phyloP scores from a whole-genome alignment of 2,888 invertebrate genomes.

The Pachliopta kotzebuea region DNA sequence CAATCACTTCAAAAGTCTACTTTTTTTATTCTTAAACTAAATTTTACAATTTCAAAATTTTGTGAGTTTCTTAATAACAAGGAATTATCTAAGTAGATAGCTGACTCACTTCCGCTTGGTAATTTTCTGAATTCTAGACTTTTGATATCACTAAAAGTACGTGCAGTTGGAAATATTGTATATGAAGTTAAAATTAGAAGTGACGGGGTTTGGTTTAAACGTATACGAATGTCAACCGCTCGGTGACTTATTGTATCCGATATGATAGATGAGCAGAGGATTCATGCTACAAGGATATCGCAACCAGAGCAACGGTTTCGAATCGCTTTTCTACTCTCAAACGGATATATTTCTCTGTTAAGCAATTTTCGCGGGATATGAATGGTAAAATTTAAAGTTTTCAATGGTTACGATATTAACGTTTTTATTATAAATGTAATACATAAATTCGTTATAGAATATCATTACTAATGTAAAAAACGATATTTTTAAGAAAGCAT shows the following conservation, averaged over 20 bases:
- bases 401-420: background rate
- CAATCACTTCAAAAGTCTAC: no score
- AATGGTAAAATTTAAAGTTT: conserved; percentile 14
- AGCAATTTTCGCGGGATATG: conserved; percentile 2
- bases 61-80: no score
- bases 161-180: background rate
- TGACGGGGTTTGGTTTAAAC: conserved; percentile 15
- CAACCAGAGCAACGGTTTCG: conserved; percentile 12
- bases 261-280: conserved; percentile 22
- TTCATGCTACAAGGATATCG: conserved; percentile 15
- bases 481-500: no score
- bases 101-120: no score
- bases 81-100: no score
- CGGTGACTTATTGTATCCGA: conserved; percentile 27
- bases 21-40: no score
- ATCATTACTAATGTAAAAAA: no score
- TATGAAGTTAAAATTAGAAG: background rate
- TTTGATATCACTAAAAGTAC: background rate
- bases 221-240: conserved; percentile 23
- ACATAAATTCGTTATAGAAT: no score
- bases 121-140: no score
- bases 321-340: conserved; percentile 22
- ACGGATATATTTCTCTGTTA: conserved; percentile 14
- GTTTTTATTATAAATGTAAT: background rate
- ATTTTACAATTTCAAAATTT: no score